Evolutionary conservation across 2,113 vertebrate genomes (phyloP).

Genomic region (Suricata suricatta): DNA sequence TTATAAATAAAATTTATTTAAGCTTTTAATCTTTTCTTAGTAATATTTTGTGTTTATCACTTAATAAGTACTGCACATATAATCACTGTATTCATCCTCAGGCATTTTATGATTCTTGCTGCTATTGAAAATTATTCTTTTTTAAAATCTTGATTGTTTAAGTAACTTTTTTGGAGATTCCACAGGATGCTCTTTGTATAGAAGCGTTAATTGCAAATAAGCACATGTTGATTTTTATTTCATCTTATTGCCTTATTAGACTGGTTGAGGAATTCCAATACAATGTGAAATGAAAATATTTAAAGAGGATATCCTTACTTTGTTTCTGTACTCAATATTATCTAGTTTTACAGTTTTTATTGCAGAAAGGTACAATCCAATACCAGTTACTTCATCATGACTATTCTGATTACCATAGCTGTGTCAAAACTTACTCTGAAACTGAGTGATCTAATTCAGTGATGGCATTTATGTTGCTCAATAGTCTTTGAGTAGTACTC

Average conservation of each 20-base stretch:
- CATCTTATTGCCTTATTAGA: not conserved
- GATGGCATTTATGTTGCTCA: not conserved
- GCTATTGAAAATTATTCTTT: not conserved
- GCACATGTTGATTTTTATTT: not conserved
- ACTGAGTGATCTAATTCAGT: not conserved
- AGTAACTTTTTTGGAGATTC: not conserved
- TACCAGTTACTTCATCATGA: not conserved
- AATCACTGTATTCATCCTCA: not conserved
- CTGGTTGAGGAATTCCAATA: not conserved
- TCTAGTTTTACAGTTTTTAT: not conserved
- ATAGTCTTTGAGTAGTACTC: not conserved
- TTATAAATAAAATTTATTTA: not conserved
- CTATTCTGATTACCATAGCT: not conserved
- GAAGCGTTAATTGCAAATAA: not conserved
- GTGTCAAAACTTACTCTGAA: not conserved
- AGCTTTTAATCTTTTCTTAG: not conserved
- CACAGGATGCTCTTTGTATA: not conserved
- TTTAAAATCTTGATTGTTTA: not conserved
- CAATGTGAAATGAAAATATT: not conserved
- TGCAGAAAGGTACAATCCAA: not conserved
- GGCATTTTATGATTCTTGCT: not conserved
- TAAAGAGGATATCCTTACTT: not conserved
- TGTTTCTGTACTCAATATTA: not conserved
- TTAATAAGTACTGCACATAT: not conserved
- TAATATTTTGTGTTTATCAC: not conserved